Evolutionary conservation across 2,113 vertebrate species (phyloP).

Genomic region (Pardalotus punctatus): DNA sequence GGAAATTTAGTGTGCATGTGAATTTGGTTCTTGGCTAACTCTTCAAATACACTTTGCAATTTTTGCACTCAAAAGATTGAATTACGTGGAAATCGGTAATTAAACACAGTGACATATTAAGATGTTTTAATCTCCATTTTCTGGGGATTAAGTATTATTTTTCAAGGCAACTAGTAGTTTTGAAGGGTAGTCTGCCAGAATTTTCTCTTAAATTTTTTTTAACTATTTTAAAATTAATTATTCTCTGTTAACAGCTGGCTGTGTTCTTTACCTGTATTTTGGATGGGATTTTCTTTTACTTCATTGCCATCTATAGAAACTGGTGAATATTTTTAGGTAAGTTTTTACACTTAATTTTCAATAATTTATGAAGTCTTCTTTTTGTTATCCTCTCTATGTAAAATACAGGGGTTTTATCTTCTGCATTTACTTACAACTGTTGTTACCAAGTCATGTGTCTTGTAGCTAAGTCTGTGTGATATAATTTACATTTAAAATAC

Average conservation of each 20-base stretch:
- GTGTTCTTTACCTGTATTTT: conserved; percentile 16
- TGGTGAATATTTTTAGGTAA: conserved; percentile 1
- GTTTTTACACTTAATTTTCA: background rate
- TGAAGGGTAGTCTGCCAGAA: background rate
- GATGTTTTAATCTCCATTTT: background rate
- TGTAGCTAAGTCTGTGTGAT: background rate
- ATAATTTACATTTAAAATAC: background rate
- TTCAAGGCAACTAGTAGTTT: background rate
- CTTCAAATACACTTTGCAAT: background rate
- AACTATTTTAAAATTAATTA: background rate
- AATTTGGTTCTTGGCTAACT: background rate
- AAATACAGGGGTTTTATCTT: background rate
- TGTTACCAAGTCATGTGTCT: background rate
- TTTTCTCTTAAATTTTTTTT: background rate
- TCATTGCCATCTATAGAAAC: background rate
- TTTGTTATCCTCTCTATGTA: background rate
- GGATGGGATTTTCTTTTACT: conserved; percentile 27
- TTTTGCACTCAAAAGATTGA: background rate
- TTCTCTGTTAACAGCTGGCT: conserved; percentile 42
- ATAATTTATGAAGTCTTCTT: background rate
- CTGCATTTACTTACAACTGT: background rate
- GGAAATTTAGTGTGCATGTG: background rate
- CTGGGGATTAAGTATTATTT: background rate
- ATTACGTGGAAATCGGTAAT: background rate
- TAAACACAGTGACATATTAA: background rate